These are phyloP conservation scores for Oryzias dopingdopingensis DNA, from an alignment of 2,797 vertebrate genomes.

Conservation along the genomic window DNA sequence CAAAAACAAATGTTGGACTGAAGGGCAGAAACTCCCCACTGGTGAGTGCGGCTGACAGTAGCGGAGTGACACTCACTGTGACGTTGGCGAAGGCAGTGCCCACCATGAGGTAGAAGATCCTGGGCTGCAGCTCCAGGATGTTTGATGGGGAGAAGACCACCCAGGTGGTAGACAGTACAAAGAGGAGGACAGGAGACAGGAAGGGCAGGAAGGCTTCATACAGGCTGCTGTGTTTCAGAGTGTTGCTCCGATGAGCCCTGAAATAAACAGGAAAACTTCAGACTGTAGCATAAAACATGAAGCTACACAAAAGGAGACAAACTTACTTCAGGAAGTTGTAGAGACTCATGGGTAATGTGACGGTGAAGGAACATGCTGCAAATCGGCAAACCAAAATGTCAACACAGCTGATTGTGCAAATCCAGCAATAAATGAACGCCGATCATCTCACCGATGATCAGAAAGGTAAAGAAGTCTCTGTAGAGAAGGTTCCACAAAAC, in stretches of 20 bases:
- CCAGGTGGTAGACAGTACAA: constrained; percentile 87
- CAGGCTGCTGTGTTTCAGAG: constrained; percentile 87
- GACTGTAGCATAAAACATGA: not conserved
- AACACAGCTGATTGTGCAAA: not conserved
- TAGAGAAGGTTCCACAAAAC: constrained; percentile 89
- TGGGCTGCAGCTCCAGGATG: constrained; percentile 87
- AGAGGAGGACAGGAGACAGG: constrained; percentile 89
- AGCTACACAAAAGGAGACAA: not conserved
- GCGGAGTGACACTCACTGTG: constrained; percentile 80
- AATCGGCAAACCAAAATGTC: constrained; percentile 21
- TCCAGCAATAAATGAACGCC: not conserved
- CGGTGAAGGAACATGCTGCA: constrained; percentile 87
- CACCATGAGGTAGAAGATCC: constrained; percentile 94
- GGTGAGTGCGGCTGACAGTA: not conserved
- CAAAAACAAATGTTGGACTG: not conserved
- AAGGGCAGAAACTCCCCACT: too few relatives aligned
- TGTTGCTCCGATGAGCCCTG: constrained; percentile 85
- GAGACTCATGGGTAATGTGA: constrained; percentile 96
- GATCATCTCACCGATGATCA: constrained; percentile 91
- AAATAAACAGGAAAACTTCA: constrained; percentile 5
- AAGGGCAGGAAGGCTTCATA: constrained; percentile 92
- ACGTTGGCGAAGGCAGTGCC: constrained; percentile 95
- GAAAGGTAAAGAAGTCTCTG: constrained; percentile 93
- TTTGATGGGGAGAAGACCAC: constrained; percentile 82
- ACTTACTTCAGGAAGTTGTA: constrained; percentile 91